Base-by-base conservation (phyloP, 1,140 invertebrate genomes). In the Callitettix versicolor region DNA sequence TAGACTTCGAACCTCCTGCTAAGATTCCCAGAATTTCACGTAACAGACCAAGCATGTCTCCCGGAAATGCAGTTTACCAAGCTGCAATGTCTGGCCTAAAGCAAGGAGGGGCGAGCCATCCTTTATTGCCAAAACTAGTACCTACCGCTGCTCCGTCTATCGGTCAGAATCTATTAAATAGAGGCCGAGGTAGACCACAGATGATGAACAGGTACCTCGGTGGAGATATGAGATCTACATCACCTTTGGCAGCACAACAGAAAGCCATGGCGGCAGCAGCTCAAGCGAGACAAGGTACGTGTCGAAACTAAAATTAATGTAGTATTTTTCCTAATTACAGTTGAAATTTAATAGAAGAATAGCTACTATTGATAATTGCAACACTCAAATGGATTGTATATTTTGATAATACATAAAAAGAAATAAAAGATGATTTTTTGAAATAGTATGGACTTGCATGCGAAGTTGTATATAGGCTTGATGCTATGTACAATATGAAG, bases 1-100 rank as follows among this genome's bases (percentile, higher is more conserved):
- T 81, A 7, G 90, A 94, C 65, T 93, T 89, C 87, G 90, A 94
- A 67, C 88, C 88, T 1, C 91, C 91, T 2, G 90, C 90, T 2
- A 93, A 94, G 71, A 91, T 94, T 71, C 86, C 89, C 40, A 77
- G 84, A 70, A 71, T 86, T 53, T 73, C 77, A 57, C 74, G 78
- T 41, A 72, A 76, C 53, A 71, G 78, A 59, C 65, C 71, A 42
- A 61, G 50, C 18, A 64, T 64, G 62, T 61, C 56, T 49, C 63
- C 55, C 20, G 63, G 59, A 6, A 62, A 60, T 49, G 62, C 64
- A 18, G 63, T 64, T 9, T 64, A 65, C 42, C 64, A 65, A 58
- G 64, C 64, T 24, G 60, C 62, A 9, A 60, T 63, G 70, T 60
- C 65, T 64, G 58, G 63, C 66, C 54, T 70, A 69, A 64, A 50